Evolutionary conservation across 2,797 vertebrate genomes (phyloP).

Genomic region (Orestias chungarensis): DNA sequence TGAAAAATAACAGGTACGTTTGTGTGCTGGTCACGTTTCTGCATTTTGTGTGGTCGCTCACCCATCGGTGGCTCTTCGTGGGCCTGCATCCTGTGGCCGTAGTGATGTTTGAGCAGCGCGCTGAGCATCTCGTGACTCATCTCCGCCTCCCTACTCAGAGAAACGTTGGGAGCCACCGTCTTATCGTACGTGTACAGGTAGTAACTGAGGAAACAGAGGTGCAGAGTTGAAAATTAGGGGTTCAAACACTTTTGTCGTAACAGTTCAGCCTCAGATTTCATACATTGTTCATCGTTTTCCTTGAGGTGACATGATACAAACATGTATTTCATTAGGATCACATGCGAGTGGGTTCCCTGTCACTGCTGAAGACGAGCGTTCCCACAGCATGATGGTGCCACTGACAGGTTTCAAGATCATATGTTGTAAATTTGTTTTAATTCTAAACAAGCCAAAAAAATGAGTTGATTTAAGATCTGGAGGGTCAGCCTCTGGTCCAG

Average conservation of each 20-base stretch:
- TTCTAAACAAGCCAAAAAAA: no score
- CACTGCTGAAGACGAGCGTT: neutral
- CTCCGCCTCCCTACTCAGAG: slow-evolving; percentile 79
- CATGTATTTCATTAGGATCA: neutral
- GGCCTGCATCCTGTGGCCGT: slow-evolving; percentile 64
- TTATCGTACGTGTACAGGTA: slow-evolving; percentile 98
- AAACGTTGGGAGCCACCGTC: slow-evolving; percentile 96
- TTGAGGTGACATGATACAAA: neutral
- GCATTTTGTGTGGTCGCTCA: slow-evolving; percentile 58
- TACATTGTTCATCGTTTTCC: neutral
- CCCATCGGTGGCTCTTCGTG: slow-evolving; percentile 76
- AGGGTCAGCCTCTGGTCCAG: no score
- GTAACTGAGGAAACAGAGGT: slow-evolving; percentile 79
- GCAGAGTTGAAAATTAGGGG: slow-evolving; percentile 13
- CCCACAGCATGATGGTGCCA: neutral
- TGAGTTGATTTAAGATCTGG: no score
- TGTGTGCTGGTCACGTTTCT: neutral
- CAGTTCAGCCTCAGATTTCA: neutral
- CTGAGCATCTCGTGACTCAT: slow-evolving; percentile 75
- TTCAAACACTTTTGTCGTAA: neutral
- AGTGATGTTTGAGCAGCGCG: slow-evolving; percentile 81
- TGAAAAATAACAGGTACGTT: neutral
- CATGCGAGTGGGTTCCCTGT: neutral
- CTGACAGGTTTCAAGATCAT: neutral
- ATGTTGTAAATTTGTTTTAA: neutral